These are phyloP conservation scores for Trissolcus basalis DNA, from an alignment of 1,140 invertebrate species.

Conservation along the genomic window DNA sequence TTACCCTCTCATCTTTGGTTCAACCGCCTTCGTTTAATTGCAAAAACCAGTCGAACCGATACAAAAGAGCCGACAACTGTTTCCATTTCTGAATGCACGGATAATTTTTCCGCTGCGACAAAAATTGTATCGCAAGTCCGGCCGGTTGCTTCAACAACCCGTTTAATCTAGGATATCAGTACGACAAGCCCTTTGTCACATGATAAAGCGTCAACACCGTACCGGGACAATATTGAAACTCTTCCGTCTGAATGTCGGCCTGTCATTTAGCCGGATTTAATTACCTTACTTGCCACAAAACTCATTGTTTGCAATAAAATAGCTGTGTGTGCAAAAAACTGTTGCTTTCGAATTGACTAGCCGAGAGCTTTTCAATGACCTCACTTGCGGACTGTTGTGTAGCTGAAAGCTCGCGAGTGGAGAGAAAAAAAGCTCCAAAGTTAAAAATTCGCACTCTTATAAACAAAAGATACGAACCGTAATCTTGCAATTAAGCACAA, in stretches of 20 bases:
- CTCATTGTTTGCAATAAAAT: conserved; percentile 44
- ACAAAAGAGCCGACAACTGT: too few relatives aligned
- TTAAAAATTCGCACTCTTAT: conserved; percentile 19
- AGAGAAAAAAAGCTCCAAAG: conserved; percentile 25
- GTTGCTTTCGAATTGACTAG: conserved; percentile 45
- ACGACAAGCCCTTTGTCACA: too few relatives aligned
- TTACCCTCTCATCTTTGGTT: neutral
- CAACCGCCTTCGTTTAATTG: neutral
- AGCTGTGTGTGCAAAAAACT: conserved; percentile 52
- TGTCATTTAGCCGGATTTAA: conserved; percentile 45
- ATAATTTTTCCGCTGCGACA: too few relatives aligned
- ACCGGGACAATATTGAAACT: conserved; percentile 28
- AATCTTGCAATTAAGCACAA: too few relatives aligned
- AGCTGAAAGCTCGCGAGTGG: conserved; percentile 30
- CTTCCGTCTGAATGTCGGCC: conserved; percentile 26
- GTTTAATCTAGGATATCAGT: too few relatives aligned
- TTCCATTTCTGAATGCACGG: too few relatives aligned
- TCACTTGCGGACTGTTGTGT: conserved; percentile 42
- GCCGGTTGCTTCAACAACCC: too few relatives aligned
- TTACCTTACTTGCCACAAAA: conserved; percentile 28
- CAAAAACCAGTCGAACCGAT: too few relatives aligned
- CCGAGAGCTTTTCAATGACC: conserved; percentile 43
- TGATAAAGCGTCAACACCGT: too few relatives aligned
- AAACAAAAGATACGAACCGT: too few relatives aligned
- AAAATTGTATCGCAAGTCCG: too few relatives aligned